Evolutionary conservation across 2,113 vertebrate species (phyloP), one percentile per base, ranked within the genome.

Genomic region (Tetrao urogallus): DNA sequence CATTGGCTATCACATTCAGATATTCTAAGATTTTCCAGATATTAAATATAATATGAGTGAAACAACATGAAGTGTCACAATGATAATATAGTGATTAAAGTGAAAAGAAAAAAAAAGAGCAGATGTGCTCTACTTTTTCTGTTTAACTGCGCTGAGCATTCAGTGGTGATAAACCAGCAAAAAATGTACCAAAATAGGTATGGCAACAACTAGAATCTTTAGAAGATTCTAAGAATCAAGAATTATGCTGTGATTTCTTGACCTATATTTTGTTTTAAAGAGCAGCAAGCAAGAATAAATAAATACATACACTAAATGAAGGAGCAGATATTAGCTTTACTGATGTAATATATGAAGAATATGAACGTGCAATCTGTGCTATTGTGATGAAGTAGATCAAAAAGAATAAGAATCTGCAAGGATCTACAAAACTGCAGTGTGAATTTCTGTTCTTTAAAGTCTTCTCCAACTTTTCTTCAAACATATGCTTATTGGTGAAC

Each of bases 391-490:
- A 58, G 10, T 19, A 87, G 86, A 94, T 93, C 45, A 95, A 95
- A 90, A 90, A 75, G 20, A 27, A 77, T 54, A 56, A 54, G 32
- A 91, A 52, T 2, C 17, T 65, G 25, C 17, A 80, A 94, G 6
- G 40, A 64, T 76, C 88, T 72, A 50, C 22, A 80, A 73, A 96
- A 89, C 58, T 69, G 19, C 67, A 66, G 18, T 1, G 9, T 56
- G 36, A 28, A 74, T 25, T 89, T 78, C 40, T 92, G 85, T 80
- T 85, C 71, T 52, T 86, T 61, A 48, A 16, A 90, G 67, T 38
- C 42, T 90, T 63, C 18, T 32, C 42, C 60, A 94, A 94, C 92
- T 92, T 94, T 93, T 93, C 86, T 94, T 95, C 92, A 95, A 95
- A 92, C 87, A 73, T 48, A 63, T 36, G 64, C n/a, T 83, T 91